A percentile compares a stretch with the other conserved stretches of the same genome.
Evolutionary conservation across 2,113 vertebrate genomes (phyloP).

Genomic region (Bucco capensis): DNA sequence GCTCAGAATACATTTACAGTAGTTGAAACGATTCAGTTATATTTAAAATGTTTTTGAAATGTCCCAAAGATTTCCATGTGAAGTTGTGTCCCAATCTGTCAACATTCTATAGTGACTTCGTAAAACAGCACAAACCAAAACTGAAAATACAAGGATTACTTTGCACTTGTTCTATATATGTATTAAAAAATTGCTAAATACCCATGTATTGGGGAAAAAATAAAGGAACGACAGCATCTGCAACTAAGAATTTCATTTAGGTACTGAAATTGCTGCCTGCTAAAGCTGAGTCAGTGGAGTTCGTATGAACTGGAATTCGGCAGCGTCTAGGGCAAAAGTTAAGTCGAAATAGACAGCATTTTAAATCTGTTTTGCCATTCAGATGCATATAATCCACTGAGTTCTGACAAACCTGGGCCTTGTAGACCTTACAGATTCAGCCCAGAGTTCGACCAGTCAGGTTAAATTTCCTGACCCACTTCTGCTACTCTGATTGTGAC

Average conservation of each 20-base stretch:
- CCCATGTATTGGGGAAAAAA: background rate
- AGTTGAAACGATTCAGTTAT: background rate
- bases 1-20: background rate
- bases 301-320: background rate
- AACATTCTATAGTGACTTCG: background rate
- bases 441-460: conserved; percentile 68
- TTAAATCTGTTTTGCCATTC: conserved; percentile 77
- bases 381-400: conserved; percentile 61
- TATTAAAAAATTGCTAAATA: background rate
- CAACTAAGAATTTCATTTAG: background rate
- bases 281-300: background rate
- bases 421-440: conserved; percentile 60
- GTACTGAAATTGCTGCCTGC: background rate
- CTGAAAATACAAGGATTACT: conserved; percentile 31
- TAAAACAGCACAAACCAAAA: background rate
- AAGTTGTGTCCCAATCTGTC: background rate
- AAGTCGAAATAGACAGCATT: conserved; percentile 71
- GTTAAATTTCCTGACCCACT: conserved; percentile 76
- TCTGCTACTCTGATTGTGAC: conserved; percentile 60
- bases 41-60: background rate
- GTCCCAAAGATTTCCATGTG: background rate
- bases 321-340: conserved; percentile 68
- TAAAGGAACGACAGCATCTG: background rate
- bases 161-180: conserved; percentile 33
- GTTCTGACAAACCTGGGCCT: conserved; percentile 67